phyloP scores from a whole-genome alignment of 2,113 vertebrate genomes.

The Oreocharis arfaki region DNA sequence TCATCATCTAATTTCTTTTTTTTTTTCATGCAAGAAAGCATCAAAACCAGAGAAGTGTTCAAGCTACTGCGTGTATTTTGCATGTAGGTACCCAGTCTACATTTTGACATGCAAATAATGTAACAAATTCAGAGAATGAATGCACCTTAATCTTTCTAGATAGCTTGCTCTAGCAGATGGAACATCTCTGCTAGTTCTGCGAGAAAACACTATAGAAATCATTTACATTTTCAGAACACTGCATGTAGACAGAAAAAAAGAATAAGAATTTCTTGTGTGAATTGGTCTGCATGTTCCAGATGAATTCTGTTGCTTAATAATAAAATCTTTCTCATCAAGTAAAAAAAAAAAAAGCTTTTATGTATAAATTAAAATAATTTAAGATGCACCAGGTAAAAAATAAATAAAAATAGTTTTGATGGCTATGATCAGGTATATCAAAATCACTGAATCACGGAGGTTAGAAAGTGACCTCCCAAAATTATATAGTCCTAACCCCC shows the following conservation, averaged over 20 bases:
- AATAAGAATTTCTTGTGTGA: neutral
- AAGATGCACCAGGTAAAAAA: neutral
- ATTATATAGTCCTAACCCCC: rapidly evolving
- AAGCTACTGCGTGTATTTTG: neutral
- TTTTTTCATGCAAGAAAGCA: neutral
- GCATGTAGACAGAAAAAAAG: neutral
- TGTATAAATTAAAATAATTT: neutral
- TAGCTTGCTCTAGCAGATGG: neutral
- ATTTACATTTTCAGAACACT: neutral
- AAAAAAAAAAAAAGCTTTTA: neutral
- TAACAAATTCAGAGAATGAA: neutral
- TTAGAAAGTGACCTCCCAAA: neutral
- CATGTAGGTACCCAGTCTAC: neutral
- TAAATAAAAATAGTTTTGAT: neutral
- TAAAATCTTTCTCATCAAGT: neutral
- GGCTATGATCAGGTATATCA: neutral
- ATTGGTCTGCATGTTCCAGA: neutral
- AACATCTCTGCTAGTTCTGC: neutral
- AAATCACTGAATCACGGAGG: neutral
- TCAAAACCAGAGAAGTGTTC: neutral
- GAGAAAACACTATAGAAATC: neutral
- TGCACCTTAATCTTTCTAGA: neutral
- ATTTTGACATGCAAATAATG: neutral
- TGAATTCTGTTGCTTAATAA: neutral
- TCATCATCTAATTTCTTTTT: neutral